Evolutionary conservation across 2,888 invertebrate species (phyloP).

Genomic region (Amphiduros pacificus): DNA sequence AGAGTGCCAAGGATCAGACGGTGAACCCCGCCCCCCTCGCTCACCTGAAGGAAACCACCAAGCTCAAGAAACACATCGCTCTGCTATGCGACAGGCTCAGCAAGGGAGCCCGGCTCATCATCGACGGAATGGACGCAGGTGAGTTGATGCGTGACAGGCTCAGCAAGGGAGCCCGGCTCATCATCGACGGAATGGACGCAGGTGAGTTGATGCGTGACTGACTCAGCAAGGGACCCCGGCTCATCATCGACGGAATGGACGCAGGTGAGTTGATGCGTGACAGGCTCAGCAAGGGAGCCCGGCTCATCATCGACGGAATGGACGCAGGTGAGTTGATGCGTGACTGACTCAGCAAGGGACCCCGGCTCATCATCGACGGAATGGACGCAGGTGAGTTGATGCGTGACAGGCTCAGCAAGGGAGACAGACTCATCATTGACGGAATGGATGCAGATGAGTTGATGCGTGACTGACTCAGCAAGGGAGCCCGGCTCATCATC

Average conservation of each 20-base stretch:
- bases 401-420: slow-evolving; percentile 58
- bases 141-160: slow-evolving; percentile 50
- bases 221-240: too few species aligned
- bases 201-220: background rate
- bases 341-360: too few species aligned
- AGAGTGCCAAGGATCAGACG: slow-evolving; percentile 65
- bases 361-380: too few species aligned
- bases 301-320: slow-evolving; percentile 39
- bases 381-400: too few species aligned
- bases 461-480: slow-evolving; percentile 55
- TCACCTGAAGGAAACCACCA: slow-evolving; percentile 55
- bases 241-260: too few species aligned
- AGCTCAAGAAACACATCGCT: slow-evolving; percentile 61
- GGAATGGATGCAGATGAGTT: background rate
- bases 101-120: slow-evolving; percentile 52
- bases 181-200: slow-evolving; percentile 33
- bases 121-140: slow-evolving; percentile 25
- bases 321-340: background rate
- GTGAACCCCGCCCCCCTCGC: slow-evolving; percentile 51
- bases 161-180: slow-evolving; percentile 54
- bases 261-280: slow-evolving; percentile 60
- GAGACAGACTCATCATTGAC: slow-evolving; percentile 48
- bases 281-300: slow-evolving; percentile 56
- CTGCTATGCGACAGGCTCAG: slow-evolving; percentile 58
- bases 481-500: slow-evolving; percentile 51